These are phyloP conservation scores for Leptinotarsa defecta DNA, from an alignment of 1,140 invertebrate genomes.

Conservation along the genomic window DNA sequence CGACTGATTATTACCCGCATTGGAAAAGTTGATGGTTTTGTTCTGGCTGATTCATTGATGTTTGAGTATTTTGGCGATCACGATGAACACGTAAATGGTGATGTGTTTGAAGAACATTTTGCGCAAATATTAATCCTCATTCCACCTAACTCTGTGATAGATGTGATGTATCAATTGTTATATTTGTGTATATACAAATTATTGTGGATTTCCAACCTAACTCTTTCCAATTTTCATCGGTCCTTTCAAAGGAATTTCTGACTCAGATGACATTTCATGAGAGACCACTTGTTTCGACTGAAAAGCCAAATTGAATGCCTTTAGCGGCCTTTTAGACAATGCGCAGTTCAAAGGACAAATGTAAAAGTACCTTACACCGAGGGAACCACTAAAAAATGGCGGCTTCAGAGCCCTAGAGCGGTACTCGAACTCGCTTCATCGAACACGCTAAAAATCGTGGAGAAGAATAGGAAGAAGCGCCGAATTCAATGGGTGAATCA, in stretches of 20 bases:
- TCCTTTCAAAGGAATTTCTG: background rate
- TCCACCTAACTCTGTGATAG: too few relatives aligned
- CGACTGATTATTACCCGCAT: too few relatives aligned
- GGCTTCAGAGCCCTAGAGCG: constrained; percentile 25
- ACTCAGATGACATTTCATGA: background rate
- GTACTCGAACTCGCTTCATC: constrained; percentile 42
- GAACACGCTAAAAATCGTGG: constrained; percentile 29
- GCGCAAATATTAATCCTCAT: too few relatives aligned
- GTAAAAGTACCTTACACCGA: constrained; percentile 25
- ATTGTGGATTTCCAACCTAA: too few relatives aligned
- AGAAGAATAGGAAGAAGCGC: constrained; percentile 35
- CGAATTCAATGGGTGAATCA: constrained; percentile 51
- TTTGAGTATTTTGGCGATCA: too few relatives aligned
- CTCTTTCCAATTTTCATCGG: background rate
- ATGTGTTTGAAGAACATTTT: too few relatives aligned
- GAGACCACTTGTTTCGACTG: background rate
- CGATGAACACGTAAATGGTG: too few relatives aligned
- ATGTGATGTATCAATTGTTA: too few relatives aligned
- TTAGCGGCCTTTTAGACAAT: background rate
- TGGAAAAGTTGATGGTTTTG: too few relatives aligned
- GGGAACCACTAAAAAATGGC: constrained; percentile 42
- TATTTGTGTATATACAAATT: too few relatives aligned
- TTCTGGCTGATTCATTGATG: too few relatives aligned
- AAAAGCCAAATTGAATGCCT: background rate
- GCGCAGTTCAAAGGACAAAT: background rate